Conservation (phyloP, 2,888 invertebrate genomes). For the Drosophila emarginata region DNA sequence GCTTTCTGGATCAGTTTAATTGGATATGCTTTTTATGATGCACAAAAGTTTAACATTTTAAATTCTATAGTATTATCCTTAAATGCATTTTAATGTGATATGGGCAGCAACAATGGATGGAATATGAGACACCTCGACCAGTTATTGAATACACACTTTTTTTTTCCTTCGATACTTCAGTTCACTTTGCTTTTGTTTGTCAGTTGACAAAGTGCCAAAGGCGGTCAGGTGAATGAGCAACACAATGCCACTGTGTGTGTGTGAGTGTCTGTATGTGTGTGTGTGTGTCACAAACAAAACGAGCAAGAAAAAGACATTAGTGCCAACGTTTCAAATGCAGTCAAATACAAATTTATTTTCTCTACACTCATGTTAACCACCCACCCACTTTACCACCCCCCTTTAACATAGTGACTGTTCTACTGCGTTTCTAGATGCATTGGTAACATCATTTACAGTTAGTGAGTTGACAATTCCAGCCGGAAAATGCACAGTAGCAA, state of each 20-base stretch:
- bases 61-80: too few relatives aligned
- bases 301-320: slow-evolving; percentile 71
- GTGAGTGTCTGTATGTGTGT: slow-evolving; percentile 20
- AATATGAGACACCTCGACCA: slow-evolving; percentile 15
- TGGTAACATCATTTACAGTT: slow-evolving; percentile 68
- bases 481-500: slow-evolving; percentile 45
- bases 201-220: slow-evolving; percentile 72
- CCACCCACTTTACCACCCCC: slow-evolving; percentile 38
- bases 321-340: slow-evolving; percentile 28
- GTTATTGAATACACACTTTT: slow-evolving; percentile 14
- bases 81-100: neutral
- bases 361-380: slow-evolving; percentile 31
- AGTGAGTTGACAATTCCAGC: slow-evolving; percentile 57
- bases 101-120: neutral
- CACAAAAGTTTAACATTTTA: too few relatives aligned
- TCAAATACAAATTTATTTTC: slow-evolving; percentile 4
- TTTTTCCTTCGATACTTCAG: slow-evolving; percentile 27
- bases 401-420: neutral
- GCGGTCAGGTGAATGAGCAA: slow-evolving; percentile 30
- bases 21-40: too few relatives aligned
- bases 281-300: slow-evolving; percentile 48
- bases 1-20: too few relatives aligned
- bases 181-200: slow-evolving; percentile 67
- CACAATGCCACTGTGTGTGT: slow-evolving; percentile 2
- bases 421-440: slow-evolving; percentile 32